phyloP scores from a whole-genome alignment of 2,113 vertebrate genomes.

The Pseudorectes ferrugineus region DNA sequence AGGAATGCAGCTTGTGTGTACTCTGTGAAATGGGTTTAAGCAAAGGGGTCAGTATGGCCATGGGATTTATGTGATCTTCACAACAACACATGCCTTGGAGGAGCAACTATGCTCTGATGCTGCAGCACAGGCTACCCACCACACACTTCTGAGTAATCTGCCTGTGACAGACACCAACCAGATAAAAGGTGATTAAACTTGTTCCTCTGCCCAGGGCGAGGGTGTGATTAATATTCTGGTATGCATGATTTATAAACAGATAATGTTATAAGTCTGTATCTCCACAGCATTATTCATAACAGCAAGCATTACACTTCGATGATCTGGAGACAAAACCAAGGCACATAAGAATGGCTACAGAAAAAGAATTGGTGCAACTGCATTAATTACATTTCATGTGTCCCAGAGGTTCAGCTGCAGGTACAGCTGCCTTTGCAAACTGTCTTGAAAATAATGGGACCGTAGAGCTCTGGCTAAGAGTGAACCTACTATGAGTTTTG shows the following conservation, averaged over 20 bases:
- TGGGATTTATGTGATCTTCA: background rate
- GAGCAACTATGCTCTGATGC: background rate
- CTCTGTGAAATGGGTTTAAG: background rate
- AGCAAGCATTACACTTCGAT: background rate
- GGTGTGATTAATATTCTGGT: conserved; percentile 20
- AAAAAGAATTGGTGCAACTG: background rate
- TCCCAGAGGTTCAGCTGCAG: background rate
- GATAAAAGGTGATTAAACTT: conserved; percentile 37
- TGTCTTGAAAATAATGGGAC: background rate
- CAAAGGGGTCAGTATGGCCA: background rate
- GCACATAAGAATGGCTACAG: background rate
- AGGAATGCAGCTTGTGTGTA: background rate
- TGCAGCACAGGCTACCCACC: background rate
- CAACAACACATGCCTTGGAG: fast-evolving
- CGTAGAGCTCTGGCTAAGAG: background rate
- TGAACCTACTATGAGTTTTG: background rate
- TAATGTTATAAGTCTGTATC: background rate
- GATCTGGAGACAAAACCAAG: background rate
- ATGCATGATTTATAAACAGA: conserved; percentile 29
- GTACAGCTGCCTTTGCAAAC: background rate
- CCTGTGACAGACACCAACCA: background rate
- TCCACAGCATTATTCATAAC: conserved; percentile 10
- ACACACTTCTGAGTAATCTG: background rate
- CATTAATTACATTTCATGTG: background rate
- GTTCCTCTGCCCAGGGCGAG: background rate